Evolutionary conservation across 1,140 invertebrate genomes (phyloP).

Genomic region (Oedothorax gibbosus): DNA sequence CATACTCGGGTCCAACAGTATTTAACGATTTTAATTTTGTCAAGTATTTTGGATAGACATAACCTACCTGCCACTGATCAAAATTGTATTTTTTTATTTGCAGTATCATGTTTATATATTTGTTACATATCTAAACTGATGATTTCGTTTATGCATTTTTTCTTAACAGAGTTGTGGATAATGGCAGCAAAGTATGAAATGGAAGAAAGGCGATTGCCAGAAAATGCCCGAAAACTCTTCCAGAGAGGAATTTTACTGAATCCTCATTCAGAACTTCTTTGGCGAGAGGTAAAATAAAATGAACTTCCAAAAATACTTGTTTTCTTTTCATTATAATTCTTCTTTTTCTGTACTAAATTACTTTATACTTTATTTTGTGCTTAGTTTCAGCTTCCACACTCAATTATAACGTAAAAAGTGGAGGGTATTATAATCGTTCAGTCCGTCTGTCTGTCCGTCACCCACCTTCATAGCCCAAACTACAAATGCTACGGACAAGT

Average conservation of each 20-base stretch:
- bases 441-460: too few relatives aligned
- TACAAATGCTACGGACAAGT: too few relatives aligned
- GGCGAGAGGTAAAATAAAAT: constrained; percentile 70
- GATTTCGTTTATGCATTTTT: constrained; percentile 3
- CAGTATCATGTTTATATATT: too few relatives aligned
- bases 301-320: not conserved
- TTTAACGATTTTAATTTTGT: too few relatives aligned
- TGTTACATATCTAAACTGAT: not conserved
- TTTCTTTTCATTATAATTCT: not conserved
- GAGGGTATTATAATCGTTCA: too few relatives aligned
- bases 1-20: too few relatives aligned
- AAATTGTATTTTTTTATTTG: too few relatives aligned
- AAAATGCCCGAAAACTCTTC: constrained; percentile 77
- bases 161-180: constrained; percentile 74
- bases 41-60: too few relatives aligned
- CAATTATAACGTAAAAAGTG: too few relatives aligned
- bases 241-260: constrained; percentile 78
- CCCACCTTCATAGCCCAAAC: too few relatives aligned
- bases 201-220: constrained; percentile 76
- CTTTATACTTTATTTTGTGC: not conserved
- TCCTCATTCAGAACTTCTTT: constrained; percentile 75
- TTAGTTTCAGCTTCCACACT: too few relatives aligned
- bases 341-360: not conserved
- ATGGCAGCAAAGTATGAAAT: constrained; percentile 80
- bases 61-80: too few relatives aligned